Evolutionary conservation across 2,113 vertebrate species (phyloP).

Genomic region (Rhegmatorhina hoffmannsi): DNA sequence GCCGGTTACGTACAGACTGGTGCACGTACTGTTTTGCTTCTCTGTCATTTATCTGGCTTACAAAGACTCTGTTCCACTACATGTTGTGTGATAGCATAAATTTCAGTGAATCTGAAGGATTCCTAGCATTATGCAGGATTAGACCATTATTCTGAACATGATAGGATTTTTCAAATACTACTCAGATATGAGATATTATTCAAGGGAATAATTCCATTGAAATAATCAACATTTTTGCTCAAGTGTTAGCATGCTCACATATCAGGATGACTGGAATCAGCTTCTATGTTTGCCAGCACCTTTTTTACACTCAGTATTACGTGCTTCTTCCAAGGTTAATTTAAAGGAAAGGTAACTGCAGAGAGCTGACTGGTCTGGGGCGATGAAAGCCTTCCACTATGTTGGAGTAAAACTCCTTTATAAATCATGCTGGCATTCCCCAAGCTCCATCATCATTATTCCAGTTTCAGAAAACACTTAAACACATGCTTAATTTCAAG

Average conservation of each 20-base stretch:
- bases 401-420: not conserved
- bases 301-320: not conserved
- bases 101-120: slow-evolving; percentile 2
- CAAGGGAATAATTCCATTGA: not conserved
- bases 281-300: not conserved
- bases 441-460: not conserved
- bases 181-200: not conserved
- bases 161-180: slow-evolving; percentile 17
- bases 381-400: rapidly evolving
- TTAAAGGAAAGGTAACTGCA: not conserved
- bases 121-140: not conserved
- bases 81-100: not conserved
- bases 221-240: not conserved
- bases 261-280: not conserved
- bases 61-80: not conserved
- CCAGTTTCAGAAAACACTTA: not conserved
- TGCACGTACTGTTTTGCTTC: not conserved
- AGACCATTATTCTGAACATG: slow-evolving; percentile 16
- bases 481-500: not conserved
- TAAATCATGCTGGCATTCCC: not conserved
- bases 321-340: not conserved
- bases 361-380: not conserved
- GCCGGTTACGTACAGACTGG: not conserved
- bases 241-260: not conserved
- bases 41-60: not conserved